A percentile compares a stretch with the other conserved stretches of the same genome.
Evolutionary conservation across 2,113 vertebrate genomes (phyloP).

Genomic region (Probosciger aterrimus): DNA sequence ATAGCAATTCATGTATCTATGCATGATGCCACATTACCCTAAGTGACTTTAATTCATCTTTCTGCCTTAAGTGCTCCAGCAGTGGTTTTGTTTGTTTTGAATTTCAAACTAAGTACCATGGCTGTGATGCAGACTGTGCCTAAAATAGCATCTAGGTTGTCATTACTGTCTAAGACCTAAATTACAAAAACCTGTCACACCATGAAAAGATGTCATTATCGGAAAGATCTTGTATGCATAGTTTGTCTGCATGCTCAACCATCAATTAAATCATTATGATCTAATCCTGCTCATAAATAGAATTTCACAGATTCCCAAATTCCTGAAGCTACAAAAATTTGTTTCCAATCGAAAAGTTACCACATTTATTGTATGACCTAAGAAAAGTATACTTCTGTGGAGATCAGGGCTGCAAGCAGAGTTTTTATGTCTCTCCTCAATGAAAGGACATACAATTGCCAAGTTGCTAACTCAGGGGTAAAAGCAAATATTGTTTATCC

Average conservation of each 20-base stretch:
- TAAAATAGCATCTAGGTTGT: conserved; percentile 67
- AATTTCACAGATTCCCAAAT: conserved; percentile 63
- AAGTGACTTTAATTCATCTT: background rate
- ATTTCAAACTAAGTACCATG: background rate
- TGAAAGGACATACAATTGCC: background rate
- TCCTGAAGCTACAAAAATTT: conserved; percentile 51
- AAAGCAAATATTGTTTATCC: background rate
- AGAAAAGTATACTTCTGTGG: background rate
- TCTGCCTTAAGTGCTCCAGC: background rate
- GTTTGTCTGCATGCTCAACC: conserved; percentile 68
- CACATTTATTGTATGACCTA: background rate
- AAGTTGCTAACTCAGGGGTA: background rate
- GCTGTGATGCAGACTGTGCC: conserved; percentile 27
- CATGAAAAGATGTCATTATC: conserved; percentile 71
- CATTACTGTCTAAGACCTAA: conserved; percentile 70
- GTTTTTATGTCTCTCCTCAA: background rate
- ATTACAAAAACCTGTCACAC: conserved; percentile 66
- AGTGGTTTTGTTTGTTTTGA: background rate
- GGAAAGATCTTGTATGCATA: conserved; percentile 56
- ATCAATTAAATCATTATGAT: conserved; percentile 76
- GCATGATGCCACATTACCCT: background rate
- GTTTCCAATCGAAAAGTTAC: conserved; percentile 64
- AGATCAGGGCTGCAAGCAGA: background rate
- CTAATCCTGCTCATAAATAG: conserved; percentile 58
- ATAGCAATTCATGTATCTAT: background rate